Conservation (phyloP, 2,888 invertebrate genomes). For the Rotaria magnacalcarata region DNA sequence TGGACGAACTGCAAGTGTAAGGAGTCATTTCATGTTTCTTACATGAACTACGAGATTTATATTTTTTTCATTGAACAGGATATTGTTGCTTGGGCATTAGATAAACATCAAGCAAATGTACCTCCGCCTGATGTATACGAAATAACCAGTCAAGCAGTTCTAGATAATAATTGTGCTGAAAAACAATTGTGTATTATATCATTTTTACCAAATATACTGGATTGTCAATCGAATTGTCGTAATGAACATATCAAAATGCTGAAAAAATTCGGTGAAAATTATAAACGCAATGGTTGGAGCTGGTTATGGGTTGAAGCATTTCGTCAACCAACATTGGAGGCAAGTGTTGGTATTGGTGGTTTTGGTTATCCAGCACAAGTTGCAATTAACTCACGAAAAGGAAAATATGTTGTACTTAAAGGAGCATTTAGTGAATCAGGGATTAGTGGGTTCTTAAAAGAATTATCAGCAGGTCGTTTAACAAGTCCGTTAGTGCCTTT, state of each 20-base stretch:
- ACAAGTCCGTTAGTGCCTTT: slow-evolving; percentile 38
- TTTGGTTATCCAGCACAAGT: slow-evolving; percentile 99
- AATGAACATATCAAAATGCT: slow-evolving; percentile 76
- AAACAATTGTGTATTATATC: slow-evolving; percentile 85
- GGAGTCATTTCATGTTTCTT: background rate
- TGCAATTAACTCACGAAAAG: slow-evolving; percentile 88
- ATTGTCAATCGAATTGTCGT: slow-evolving; percentile 86
- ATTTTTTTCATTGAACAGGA: slow-evolving; percentile 61
- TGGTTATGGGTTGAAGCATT: slow-evolving; percentile 59
- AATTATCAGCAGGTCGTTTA: slow-evolving; percentile 42
- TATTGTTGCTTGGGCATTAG: slow-evolving; percentile 82
- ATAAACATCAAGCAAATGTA: slow-evolving; percentile 79
- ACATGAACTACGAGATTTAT: background rate
- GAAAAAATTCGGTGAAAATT: slow-evolving; percentile 75
- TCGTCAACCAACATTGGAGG: slow-evolving; percentile 40
- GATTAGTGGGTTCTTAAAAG: slow-evolving; percentile 81
- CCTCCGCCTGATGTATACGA: slow-evolving; percentile 76
- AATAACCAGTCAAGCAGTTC: slow-evolving; percentile 59
- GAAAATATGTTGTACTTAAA: slow-evolving; percentile 85
- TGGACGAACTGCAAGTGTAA: slow-evolving; percentile 69
- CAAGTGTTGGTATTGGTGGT: slow-evolving; percentile 75
- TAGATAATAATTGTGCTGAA: slow-evolving; percentile 75
- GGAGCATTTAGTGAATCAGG: slow-evolving; percentile 90
- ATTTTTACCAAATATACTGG: slow-evolving; percentile 86
- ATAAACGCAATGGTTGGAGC: slow-evolving; percentile 90